Percentiles rank a stretch among this genome's conserved stretches.
These are phyloP conservation scores for Casuarius casuarius DNA, from an alignment of 2,113 vertebrate species.

Conservation along the genomic window DNA sequence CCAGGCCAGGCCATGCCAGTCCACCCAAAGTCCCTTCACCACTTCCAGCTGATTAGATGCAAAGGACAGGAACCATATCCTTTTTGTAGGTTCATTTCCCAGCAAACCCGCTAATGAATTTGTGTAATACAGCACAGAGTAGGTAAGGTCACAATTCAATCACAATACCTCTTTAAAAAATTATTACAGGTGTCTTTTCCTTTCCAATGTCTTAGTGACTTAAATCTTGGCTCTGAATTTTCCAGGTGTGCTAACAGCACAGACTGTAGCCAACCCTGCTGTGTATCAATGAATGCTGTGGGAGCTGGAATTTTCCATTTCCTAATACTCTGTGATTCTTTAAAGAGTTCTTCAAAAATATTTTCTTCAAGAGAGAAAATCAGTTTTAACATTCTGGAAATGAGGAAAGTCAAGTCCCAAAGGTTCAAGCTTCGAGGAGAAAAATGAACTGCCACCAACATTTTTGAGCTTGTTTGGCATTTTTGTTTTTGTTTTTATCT, in stretches of 20 bases:
- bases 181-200: background rate
- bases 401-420: background rate
- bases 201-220: background rate
- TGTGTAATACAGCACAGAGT: background rate
- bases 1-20: background rate
- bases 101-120: background rate
- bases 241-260: background rate
- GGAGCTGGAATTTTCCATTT: background rate
- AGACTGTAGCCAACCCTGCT: background rate
- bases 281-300: background rate
- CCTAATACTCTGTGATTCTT: background rate
- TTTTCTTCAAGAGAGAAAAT: background rate
- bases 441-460: background rate
- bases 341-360: background rate
- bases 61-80: background rate
- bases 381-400: background rate
- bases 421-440: background rate
- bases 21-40: background rate
- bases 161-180: background rate
- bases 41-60: background rate
- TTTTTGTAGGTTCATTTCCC: background rate
- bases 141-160: background rate
- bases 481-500: background rate
- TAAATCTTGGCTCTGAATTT: background rate
- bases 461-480: background rate